Evolutionary conservation across 2,888 invertebrate genomes (phyloP).

Genomic region (Patella ulyssiponensis): DNA sequence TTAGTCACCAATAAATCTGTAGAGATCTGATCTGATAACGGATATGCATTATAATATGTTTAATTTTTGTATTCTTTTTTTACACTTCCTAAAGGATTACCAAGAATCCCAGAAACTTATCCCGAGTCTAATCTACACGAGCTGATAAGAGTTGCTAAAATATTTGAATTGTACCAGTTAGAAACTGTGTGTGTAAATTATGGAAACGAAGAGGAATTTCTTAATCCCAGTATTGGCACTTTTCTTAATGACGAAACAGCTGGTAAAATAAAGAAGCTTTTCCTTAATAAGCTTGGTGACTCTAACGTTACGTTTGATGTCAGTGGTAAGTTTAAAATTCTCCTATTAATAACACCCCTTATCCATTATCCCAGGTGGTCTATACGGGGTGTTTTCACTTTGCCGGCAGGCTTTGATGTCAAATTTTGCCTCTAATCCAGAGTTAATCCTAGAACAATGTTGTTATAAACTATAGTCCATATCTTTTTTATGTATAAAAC

Average conservation of each 20-base stretch:
- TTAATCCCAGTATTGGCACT: constrained; percentile 69
- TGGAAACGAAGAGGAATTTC: constrained; percentile 61
- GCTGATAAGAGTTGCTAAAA: constrained; percentile 49
- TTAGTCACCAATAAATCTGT: too few relatives aligned
- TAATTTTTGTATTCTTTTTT: neutral
- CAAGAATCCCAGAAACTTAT: constrained; percentile 48
- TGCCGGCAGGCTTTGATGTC: too few relatives aligned
- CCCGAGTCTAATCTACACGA: constrained; percentile 50
- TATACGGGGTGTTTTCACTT: too few relatives aligned
- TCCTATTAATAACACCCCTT: too few relatives aligned
- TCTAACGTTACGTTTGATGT: constrained; percentile 64
- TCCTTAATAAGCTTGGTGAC: constrained; percentile 53
- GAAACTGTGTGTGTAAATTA: constrained; percentile 63
- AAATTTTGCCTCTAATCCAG: too few relatives aligned
- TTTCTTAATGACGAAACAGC: constrained; percentile 65
- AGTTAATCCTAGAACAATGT: too few relatives aligned
- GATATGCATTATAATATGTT: too few relatives aligned
- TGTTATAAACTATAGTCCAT: too few relatives aligned
- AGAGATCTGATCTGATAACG: too few relatives aligned
- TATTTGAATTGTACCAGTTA: constrained; percentile 59
- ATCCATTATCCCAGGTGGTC: too few relatives aligned
- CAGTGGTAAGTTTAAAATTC: constrained; percentile 47
- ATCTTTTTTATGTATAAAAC: too few relatives aligned
- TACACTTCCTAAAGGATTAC: constrained; percentile 52
- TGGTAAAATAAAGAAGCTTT: constrained; percentile 58